These are phyloP conservation scores for Helobdella robusta DNA, from an alignment of 2,888 invertebrate species.

Conservation along the genomic window DNA sequence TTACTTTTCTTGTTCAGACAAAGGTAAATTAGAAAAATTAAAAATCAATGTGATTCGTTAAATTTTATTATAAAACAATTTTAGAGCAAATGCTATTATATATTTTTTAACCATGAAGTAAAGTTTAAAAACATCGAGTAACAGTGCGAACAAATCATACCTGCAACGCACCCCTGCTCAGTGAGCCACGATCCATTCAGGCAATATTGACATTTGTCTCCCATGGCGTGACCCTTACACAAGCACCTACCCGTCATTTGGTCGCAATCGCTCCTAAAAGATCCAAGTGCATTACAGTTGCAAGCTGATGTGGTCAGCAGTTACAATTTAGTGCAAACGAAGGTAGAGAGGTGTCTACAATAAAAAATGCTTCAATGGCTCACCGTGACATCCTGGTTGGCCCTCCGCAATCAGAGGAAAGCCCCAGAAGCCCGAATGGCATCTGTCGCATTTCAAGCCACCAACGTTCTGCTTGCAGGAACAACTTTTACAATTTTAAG, in stretches of 20 bases:
- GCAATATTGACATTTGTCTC: slow-evolving; percentile 22
- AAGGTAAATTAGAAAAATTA: not conserved
- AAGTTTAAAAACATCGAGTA: too few relatives aligned
- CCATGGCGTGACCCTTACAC: slow-evolving; percentile 8
- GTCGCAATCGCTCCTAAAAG: slow-evolving; percentile 22
- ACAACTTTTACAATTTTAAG: too few relatives aligned
- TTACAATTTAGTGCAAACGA: not conserved
- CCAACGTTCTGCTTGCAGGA: slow-evolving; percentile 22
- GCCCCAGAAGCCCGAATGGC: slow-evolving; percentile 17
- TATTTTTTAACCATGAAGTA: too few relatives aligned
- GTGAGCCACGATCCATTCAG: not conserved
- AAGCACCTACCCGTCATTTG: slow-evolving; percentile 24
- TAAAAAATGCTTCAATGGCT: too few relatives aligned
- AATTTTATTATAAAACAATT: too few relatives aligned
- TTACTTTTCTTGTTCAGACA: not conserved
- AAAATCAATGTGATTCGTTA: too few relatives aligned
- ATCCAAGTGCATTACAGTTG: slow-evolving; percentile 22
- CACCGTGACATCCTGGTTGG: slow-evolving; percentile 1
- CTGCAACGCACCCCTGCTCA: slow-evolving; percentile 14
- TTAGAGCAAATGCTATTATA: too few relatives aligned
- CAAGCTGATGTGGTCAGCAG: slow-evolving; percentile 17
- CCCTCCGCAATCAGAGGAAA: slow-evolving; percentile 4
- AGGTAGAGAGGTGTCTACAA: not conserved
- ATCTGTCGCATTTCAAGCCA: slow-evolving; percentile 23
- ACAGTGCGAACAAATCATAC: too few relatives aligned